A percentile compares a stretch with the other conserved stretches of the same genome.
phyloP scores from a whole-genome alignment of 2,113 vertebrate genomes.

The Amblyornis subalaris region DNA sequence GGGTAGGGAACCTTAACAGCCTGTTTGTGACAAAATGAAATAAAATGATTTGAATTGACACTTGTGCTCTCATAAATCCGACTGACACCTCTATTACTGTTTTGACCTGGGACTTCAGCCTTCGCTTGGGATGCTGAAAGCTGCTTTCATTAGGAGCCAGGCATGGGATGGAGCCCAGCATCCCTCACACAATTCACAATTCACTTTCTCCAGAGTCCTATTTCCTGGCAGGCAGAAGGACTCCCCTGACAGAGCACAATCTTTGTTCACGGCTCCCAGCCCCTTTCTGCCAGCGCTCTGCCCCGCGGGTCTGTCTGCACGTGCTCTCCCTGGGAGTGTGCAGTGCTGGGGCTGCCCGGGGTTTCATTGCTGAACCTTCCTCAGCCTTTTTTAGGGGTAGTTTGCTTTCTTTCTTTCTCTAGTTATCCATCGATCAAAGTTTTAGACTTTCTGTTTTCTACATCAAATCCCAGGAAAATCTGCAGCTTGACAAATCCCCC shows the following conservation, averaged over 20 bases:
- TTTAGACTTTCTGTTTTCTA: neutral
- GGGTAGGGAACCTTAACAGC: neutral
- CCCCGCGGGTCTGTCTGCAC: neutral
- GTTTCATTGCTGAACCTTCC: neutral
- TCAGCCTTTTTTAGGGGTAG: neutral
- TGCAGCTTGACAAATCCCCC: neutral
- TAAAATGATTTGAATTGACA: neutral
- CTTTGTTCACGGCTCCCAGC: neutral
- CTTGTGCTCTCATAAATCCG: neutral
- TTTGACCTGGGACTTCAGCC: neutral
- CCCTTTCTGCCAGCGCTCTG: neutral
- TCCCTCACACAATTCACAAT: neutral
- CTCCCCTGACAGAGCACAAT: neutral
- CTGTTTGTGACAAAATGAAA: constrained; percentile 22
- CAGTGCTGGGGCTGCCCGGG: neutral
- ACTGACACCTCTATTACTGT: neutral
- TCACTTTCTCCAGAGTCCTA: neutral
- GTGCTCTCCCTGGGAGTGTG: neutral
- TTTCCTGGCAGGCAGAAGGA: neutral
- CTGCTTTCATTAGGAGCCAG: neutral
- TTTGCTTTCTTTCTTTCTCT: neutral
- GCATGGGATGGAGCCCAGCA: neutral
- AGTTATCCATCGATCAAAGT: neutral
- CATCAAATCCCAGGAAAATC: neutral
- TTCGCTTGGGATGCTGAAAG: neutral